These are phyloP conservation scores for Cyprinodon tularosa DNA, from an alignment of 2,113 vertebrate species.

Conservation along the genomic window DNA sequence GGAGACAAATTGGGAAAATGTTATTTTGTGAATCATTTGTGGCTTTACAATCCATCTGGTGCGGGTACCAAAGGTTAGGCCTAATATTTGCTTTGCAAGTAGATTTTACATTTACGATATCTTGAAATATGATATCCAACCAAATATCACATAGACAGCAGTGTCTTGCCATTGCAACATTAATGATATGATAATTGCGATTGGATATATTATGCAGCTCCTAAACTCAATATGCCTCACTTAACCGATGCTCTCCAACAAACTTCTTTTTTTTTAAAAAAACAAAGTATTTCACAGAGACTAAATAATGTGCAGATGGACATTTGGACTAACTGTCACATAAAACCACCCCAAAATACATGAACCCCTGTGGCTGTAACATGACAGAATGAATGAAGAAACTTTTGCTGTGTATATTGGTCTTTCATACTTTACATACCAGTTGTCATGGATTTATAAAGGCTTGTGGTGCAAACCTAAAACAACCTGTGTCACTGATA, in stretches of 20 bases:
- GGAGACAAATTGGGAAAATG: not conserved
- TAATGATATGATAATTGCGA: not conserved
- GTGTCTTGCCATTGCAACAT: not conserved
- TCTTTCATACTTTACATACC: constrained; percentile 6
- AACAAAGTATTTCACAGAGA: not conserved
- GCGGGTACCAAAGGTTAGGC: not conserved
- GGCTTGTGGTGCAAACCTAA: constrained; percentile 6
- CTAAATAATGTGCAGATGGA: not conserved
- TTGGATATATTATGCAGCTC: not conserved
- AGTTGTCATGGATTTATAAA: constrained; percentile 23
- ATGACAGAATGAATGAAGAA: not conserved
- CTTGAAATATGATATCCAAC: not conserved
- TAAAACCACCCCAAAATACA: not conserved
- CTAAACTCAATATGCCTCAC: not conserved
- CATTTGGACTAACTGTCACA: not conserved
- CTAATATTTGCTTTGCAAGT: not conserved
- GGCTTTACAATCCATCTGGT: not conserved
- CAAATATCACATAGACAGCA: not conserved
- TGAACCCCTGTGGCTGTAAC: not conserved
- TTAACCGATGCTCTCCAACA: not conserved
- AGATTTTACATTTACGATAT: not conserved
- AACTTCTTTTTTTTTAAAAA: not conserved
- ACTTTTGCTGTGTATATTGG: not conserved
- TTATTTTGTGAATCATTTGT: not conserved
- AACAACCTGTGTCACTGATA: not conserved